A percentile compares a stretch with the other conserved stretches of the same genome.
phyloP scores from a whole-genome alignment of 2,888 invertebrate genomes.

The Hymenopus coronatus region DNA sequence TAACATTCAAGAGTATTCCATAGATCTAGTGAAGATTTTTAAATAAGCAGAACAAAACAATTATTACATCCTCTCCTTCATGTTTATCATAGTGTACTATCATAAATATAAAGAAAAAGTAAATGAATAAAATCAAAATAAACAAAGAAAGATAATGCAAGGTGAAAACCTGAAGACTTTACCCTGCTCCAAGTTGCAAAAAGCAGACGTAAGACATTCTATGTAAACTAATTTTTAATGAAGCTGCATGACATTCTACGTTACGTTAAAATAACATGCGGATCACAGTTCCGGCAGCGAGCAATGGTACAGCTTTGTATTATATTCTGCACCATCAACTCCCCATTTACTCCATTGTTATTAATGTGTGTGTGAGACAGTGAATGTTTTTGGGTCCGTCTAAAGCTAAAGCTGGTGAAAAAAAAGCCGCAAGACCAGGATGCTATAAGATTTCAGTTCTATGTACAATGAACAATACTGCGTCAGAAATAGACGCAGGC shows the following conservation, averaged over 20 bases:
- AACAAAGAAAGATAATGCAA: conserved; percentile 14
- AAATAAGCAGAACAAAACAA: not conserved
- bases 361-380: conserved; percentile 21
- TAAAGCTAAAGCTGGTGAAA: conserved; percentile 37
- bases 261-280: conserved; percentile 15
- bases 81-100: not conserved
- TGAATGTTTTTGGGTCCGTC: conserved; percentile 29
- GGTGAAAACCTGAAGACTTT: conserved; percentile 10
- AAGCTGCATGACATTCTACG: conserved; percentile 9
- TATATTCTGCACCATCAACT: conserved; percentile 22
- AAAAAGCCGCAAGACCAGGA: conserved; percentile 36
- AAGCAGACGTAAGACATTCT: conserved; percentile 9
- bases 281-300: conserved; percentile 1
- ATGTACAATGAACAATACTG: conserved; percentile 35
- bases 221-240: conserved; percentile 16
- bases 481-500: conserved; percentile 33
- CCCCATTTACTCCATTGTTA: conserved; percentile 20
- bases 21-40: not conserved
- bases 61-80: not conserved
- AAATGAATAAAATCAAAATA: not conserved
- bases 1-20: not conserved
- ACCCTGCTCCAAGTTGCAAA: conserved; percentile 10
- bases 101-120: not conserved
- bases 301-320: not conserved
- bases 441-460: conserved; percentile 34